These are phyloP conservation scores for Daubentonia madagascariensis DNA, from an alignment of 2,113 vertebrate species.

Conservation along the genomic window DNA sequence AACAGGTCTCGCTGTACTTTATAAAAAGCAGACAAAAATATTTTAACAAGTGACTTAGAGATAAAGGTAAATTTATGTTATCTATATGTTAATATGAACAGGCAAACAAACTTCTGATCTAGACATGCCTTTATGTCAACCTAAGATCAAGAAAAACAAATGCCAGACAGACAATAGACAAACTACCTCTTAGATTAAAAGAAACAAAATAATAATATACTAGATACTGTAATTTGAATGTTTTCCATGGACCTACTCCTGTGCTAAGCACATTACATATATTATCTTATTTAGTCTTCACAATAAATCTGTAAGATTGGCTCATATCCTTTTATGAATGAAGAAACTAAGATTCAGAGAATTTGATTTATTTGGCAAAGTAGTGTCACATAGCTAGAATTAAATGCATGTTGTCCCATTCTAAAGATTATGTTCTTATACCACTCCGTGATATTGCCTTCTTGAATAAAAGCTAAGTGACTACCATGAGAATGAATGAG, in stretches of 20 bases:
- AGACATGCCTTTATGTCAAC: not conserved
- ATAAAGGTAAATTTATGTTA: not conserved
- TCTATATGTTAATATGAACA: not conserved
- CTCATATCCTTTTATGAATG: not conserved
- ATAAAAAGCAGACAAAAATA: constrained; percentile 1
- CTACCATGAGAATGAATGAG: not conserved
- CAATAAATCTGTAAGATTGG: not conserved
- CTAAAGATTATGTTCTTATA: not conserved
- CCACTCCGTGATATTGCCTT: not conserved
- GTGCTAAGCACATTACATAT: not conserved
- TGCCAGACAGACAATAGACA: not conserved
- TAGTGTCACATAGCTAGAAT: not conserved
- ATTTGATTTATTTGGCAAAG: not conserved
- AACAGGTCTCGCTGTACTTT: not conserved
- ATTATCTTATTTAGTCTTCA: not conserved
- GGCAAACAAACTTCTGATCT: not conserved
- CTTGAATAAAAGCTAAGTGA: not conserved
- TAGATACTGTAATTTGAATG: not conserved
- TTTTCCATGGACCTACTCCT: not conserved
- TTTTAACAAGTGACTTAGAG: not conserved
- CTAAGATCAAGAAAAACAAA: not conserved
- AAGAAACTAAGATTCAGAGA: not conserved
- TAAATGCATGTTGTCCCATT: not conserved
- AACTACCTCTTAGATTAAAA: not conserved
- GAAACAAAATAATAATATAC: not conserved